Base-by-base conservation (phyloP, 37 sponge, comb jelly and placozoan species). In the Agelas oroides region DNA sequence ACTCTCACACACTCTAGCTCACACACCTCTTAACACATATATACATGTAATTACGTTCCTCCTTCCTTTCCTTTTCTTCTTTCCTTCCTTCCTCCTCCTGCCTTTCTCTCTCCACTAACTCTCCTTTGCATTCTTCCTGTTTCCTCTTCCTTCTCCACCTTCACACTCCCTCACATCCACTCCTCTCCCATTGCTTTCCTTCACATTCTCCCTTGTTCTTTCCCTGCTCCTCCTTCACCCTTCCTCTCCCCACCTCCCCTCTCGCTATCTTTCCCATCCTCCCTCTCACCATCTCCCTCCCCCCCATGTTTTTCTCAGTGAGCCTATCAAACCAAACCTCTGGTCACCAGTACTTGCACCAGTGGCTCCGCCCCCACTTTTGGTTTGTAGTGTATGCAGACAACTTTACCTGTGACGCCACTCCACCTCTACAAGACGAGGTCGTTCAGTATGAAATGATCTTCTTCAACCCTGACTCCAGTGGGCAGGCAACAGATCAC, bases 361-460 rank as follows among this genome's bases (percentile, higher is more conserved):
- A 87, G 57, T 78, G 84, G 88, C 27, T 87, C 8, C 61, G 80
- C 46, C 92, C 88, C 13, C 92, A 92, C 77, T 92, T 87, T 54
- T 92, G 92, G 92, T 92, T 81, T 40, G 63, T 87, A 19, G 80
- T 92, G 5, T 92, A 92, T 46, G 88, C 88, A 53, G 92, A 92
- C 66, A 63, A 84, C 15, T 41, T 13, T 31, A 87, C 88, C 25
- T 92, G 92, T 64, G 63, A 71, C 13, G 2, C 52, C 0, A 30
- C 36, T 0, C 70, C 79, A 18, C 79, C 88, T 25, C 21, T 52
- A 15, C 32, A 20, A 2, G 57, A 86, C 37, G 59, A 71, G 55
- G 82, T 56, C 1, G 32, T 92, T 1, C 70, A 63, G 33, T 87
- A 82, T 52, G 79, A 78, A 34, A 70, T 92, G 88, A 56, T 35